Conservation (phyloP, 2,113 vertebrate species). For the Apteryx owenii region DNA sequence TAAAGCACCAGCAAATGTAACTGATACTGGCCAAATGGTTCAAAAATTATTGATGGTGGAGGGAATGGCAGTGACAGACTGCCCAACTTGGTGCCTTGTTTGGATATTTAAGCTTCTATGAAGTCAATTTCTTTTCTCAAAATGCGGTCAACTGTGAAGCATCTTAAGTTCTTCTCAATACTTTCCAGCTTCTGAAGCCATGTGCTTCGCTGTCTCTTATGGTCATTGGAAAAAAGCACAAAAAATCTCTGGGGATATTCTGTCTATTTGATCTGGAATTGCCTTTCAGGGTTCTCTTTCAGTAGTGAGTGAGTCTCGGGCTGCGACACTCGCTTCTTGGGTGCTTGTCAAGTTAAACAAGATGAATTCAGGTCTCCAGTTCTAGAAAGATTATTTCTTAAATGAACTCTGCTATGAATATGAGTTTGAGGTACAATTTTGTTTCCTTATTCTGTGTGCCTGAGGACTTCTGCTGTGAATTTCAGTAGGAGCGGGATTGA, state of each 20-base stretch:
- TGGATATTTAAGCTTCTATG: neutral
- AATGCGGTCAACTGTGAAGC: neutral
- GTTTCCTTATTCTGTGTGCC: neutral
- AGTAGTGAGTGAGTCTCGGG: neutral
- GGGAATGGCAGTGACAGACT: neutral
- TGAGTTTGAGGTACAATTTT: neutral
- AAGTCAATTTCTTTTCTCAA: neutral
- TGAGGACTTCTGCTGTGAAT: neutral
- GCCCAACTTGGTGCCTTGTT: neutral
- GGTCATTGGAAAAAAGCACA: neutral
- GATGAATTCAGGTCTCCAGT: neutral
- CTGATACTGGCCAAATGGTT: neutral
- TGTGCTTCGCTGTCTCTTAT: neutral
- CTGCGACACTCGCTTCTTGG: neutral
- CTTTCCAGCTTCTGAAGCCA: neutral
- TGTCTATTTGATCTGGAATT: neutral
- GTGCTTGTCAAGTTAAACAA: neutral
- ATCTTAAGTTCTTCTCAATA: neutral
- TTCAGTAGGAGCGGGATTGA: neutral
- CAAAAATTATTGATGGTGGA: neutral
- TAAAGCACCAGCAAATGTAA: neutral
- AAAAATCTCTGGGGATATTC: neutral
- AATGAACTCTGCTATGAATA: neutral
- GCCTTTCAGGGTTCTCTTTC: neutral
- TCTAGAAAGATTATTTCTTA: neutral